These are phyloP conservation scores for Leucoraja erinaceus DNA, from an alignment of 2,113 vertebrate genomes.

Conservation along the genomic window DNA sequence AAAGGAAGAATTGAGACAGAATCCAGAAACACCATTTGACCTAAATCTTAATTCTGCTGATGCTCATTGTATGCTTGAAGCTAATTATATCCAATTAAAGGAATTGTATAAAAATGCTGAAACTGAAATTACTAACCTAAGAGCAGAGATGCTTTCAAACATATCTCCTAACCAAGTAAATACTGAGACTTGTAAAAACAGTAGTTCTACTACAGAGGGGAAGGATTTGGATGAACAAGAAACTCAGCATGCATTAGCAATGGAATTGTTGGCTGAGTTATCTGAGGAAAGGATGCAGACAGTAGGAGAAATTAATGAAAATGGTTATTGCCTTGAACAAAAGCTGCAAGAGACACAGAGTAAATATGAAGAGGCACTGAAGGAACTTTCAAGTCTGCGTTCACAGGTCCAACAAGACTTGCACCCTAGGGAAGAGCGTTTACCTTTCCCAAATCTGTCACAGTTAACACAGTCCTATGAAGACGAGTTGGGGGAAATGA, in stretches of 20 bases:
- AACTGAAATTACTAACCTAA: conserved; percentile 1
- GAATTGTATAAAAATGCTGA: conserved; percentile 31
- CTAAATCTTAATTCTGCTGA: conserved; percentile 20
- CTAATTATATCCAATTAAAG: conserved; percentile 15
- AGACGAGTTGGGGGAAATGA: conserved; percentile 66
- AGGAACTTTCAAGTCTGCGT: conserved; percentile 65
- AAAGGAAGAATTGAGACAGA: neutral
- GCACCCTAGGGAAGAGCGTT: conserved; percentile 48
- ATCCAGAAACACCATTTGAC: neutral
- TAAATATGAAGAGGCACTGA: conserved; percentile 65
- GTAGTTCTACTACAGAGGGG: too few species aligned
- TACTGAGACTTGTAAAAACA: neutral
- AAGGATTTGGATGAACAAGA: neutral
- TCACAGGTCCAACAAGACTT: conserved; percentile 53
- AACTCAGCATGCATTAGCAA: neutral
- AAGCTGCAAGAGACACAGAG: conserved; percentile 70
- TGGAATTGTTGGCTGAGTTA: neutral
- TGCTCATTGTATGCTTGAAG: neutral
- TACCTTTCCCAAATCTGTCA: conserved; percentile 49
- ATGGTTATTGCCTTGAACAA: conserved; percentile 52
- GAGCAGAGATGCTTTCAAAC: neutral
- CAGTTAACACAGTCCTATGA: conserved; percentile 47
- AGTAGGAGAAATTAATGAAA: neutral
- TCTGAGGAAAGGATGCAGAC: neutral
- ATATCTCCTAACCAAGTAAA: neutral